Conservation (phyloP, 2,888 invertebrate species). For the Myopa testacea region DNA sequence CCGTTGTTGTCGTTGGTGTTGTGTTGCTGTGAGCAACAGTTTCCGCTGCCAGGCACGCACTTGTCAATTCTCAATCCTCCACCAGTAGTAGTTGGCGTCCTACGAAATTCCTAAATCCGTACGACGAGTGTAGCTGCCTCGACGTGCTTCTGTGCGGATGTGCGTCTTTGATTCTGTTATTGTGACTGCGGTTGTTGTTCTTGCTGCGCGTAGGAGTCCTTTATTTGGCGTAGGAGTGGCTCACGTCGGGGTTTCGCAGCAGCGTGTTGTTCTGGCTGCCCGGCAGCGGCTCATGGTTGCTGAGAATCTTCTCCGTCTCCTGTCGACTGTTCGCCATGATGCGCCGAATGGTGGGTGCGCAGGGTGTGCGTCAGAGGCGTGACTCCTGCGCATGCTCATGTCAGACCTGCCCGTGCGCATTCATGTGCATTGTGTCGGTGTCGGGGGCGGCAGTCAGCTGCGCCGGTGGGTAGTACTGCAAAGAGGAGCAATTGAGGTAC, state of each 20-base stretch:
- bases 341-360: slow-evolving; percentile 68
- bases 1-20: no score
- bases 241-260: slow-evolving; percentile 65
- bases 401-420: slow-evolving; percentile 90
- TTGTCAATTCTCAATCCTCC: no score
- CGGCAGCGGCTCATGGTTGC: slow-evolving; percentile 58
- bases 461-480: slow-evolving; percentile 87
- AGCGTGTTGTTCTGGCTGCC: slow-evolving; percentile 64
- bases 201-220: slow-evolving; percentile 26
- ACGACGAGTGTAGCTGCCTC: neutral
- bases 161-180: slow-evolving; percentile 1
- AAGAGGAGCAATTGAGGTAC: slow-evolving; percentile 69
- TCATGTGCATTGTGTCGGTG: slow-evolving; percentile 83
- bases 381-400: slow-evolving; percentile 74
- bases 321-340: slow-evolving; percentile 69
- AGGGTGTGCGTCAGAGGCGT: slow-evolving; percentile 69
- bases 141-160: neutral
- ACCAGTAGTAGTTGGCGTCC: neutral
- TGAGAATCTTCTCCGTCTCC: slow-evolving; percentile 68
- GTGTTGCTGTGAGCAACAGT: no score
- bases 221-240: slow-evolving; percentile 65
- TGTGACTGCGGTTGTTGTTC: neutral
- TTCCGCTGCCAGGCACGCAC: no score
- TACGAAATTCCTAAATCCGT: neutral
- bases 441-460: slow-evolving; percentile 79